Evolutionary conservation across 2,888 invertebrate genomes (phyloP).

Genomic region (Acutogordius australiensis): DNA sequence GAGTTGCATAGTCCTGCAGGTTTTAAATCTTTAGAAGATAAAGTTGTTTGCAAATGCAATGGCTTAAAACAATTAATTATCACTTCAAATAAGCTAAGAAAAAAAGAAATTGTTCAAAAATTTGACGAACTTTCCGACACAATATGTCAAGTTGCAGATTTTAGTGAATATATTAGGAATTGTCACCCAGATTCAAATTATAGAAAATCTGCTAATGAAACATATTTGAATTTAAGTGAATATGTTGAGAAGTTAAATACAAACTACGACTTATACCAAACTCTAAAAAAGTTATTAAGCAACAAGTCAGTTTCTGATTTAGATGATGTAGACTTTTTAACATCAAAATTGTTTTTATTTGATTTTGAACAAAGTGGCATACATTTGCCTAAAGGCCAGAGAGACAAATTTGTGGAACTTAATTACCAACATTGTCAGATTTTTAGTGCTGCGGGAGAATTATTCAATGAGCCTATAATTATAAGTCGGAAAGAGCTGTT

Average conservation of each 20-base stretch:
- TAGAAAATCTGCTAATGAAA: slow-evolving; percentile 39
- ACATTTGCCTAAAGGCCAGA: slow-evolving; percentile 45
- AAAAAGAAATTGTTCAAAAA: slow-evolving; percentile 54
- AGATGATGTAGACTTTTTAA: slow-evolving; percentile 45
- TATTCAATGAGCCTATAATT: background rate
- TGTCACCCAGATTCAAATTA: slow-evolving; percentile 50
- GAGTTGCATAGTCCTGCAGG: too few relatives aligned
- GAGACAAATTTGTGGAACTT: slow-evolving; percentile 21
- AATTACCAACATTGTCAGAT: background rate
- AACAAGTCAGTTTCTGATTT: slow-evolving; percentile 37
- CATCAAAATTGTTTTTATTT: slow-evolving; percentile 58
- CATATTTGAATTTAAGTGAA: background rate
- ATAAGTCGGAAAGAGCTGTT: too few relatives aligned
- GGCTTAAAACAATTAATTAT: too few relatives aligned
- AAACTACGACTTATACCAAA: slow-evolving; percentile 47
- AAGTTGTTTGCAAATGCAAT: too few relatives aligned
- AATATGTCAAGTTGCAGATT: slow-evolving; percentile 72
- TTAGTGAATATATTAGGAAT: slow-evolving; percentile 74
- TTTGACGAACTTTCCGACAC: slow-evolving; percentile 84
- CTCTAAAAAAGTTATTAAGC: slow-evolving; percentile 39
- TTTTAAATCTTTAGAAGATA: too few relatives aligned
- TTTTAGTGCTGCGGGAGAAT: background rate
- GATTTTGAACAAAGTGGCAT: slow-evolving; percentile 96
- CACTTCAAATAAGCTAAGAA: too few relatives aligned
- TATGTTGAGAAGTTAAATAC: slow-evolving; percentile 39